A percentile compares a stretch with the other conserved stretches of the same genome.
These are phyloP conservation scores for Myodes glareolus DNA, from an alignment of 2,113 vertebrate species.

Conservation along the genomic window DNA sequence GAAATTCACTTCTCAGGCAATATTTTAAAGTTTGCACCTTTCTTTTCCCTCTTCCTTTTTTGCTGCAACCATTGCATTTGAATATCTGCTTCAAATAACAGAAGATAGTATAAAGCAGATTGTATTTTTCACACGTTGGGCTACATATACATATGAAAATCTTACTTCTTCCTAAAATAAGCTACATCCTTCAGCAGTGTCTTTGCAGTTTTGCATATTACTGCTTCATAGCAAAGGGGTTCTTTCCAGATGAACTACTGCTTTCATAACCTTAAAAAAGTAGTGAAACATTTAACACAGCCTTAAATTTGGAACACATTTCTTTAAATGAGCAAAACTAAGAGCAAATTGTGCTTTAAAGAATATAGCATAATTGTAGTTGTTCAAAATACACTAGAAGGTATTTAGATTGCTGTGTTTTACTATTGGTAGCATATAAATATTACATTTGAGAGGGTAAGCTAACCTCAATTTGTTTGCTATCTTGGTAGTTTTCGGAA, in stretches of 20 bases:
- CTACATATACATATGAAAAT: slow-evolving; percentile 74
- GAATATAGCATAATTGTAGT: neutral
- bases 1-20: slow-evolving; percentile 55
- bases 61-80: slow-evolving; percentile 46
- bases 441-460: neutral
- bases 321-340: slow-evolving; percentile 31
- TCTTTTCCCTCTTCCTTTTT: neutral
- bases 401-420: slow-evolving; percentile 42
- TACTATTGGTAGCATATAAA: slow-evolving; percentile 55
- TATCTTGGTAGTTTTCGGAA: slow-evolving; percentile 37
- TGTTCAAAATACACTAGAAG: slow-evolving; percentile 44
- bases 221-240: slow-evolving; percentile 33
- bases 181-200: neutral
- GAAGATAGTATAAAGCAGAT: slow-evolving; percentile 72
- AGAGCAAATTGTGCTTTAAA: slow-evolving; percentile 5
- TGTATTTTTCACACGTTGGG: slow-evolving; percentile 62
- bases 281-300: slow-evolving; percentile 67
- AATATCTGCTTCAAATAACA: slow-evolving; percentile 63
- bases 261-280: slow-evolving; percentile 67
- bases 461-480: neutral
- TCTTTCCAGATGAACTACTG: slow-evolving; percentile 73
- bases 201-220: slow-evolving; percentile 60
- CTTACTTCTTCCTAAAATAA: slow-evolving; percentile 68
- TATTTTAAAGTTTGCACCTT: slow-evolving; percentile 58
- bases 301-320: slow-evolving; percentile 76